Conservation (phyloP, 2,797 vertebrate species). For the Percopsis omiscomaycus region DNA sequence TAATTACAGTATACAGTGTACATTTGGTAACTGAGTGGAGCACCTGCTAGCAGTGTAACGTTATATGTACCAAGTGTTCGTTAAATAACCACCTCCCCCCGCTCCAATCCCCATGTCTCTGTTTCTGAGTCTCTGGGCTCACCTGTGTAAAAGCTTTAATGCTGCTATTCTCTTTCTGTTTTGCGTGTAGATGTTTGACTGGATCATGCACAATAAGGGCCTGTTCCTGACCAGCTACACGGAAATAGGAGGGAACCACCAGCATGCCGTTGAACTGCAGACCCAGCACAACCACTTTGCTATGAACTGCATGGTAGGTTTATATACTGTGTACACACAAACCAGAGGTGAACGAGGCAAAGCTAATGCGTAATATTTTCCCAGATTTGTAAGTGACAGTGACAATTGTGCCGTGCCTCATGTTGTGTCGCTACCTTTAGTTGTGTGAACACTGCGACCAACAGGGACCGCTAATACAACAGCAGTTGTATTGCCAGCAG, state of each 20-base stretch:
- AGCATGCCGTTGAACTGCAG: constrained; percentile 95
- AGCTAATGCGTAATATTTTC: not conserved
- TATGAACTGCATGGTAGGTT: constrained; percentile 99
- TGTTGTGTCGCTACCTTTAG: not conserved
- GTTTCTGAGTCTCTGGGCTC: not conserved
- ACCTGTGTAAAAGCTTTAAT: not conserved
- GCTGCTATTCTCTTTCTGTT: constrained; percentile 14
- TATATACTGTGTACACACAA: not conserved
- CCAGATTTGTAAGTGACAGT: not conserved
- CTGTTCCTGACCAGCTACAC: constrained; percentile 98
- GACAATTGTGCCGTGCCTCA: not conserved
- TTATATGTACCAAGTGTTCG: no score
- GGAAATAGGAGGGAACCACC: constrained; percentile 95
- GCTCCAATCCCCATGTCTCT: not conserved
- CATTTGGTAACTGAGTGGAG: no score
- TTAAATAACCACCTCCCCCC: not conserved
- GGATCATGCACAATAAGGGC: constrained; percentile 99
- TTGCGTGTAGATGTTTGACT: constrained; percentile 93
- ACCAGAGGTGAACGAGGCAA: not conserved
- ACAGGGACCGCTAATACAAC: constrained; percentile 1
- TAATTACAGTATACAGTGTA: no score
- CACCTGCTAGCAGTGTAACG: no score
- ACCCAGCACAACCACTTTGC: constrained; percentile 99
- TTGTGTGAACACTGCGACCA: constrained; percentile 20
- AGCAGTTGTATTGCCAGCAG: constrained; percentile 24